A percentile compares a stretch with the other conserved stretches of the same genome.
Evolutionary conservation across 2,888 invertebrate genomes (phyloP).

Genomic region (Arctia plantaginis): DNA sequence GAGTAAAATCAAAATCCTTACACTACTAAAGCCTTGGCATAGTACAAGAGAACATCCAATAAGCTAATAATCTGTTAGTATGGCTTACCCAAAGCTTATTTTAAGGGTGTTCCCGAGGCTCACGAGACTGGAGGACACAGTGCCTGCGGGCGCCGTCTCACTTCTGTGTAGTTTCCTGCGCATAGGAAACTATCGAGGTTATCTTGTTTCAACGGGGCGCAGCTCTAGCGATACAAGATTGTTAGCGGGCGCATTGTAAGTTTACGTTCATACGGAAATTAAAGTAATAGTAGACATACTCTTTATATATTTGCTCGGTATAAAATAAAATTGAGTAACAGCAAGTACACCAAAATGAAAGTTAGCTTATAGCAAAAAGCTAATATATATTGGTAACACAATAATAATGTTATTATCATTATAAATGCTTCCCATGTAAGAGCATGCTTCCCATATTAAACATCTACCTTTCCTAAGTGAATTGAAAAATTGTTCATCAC

Average conservation of each 20-base stretch:
- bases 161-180: conserved; percentile 89
- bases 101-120: conserved; percentile 94
- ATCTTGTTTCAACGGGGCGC: conserved; percentile 66
- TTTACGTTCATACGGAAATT: conserved; percentile 10
- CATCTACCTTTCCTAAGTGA: not conserved
- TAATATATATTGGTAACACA: not conserved
- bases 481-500: too few species aligned
- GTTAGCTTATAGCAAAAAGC: not conserved
- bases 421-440: too few species aligned
- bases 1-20: conserved; percentile 7
- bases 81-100: conserved; percentile 92
- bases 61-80: not conserved
- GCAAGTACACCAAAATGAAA: not conserved
- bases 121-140: conserved; percentile 91
- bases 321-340: not conserved
- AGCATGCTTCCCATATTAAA: too few species aligned
- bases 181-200: conserved; percentile 84
- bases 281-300: not conserved
- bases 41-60: conserved; percentile 8
- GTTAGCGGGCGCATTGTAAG: conserved; percentile 66
- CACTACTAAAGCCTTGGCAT: not conserved
- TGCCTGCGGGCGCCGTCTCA: conserved; percentile 91
- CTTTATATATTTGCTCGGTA: not conserved
- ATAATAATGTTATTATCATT: not conserved
- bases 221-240: conserved; percentile 65